phyloP scores from a whole-genome alignment of 2,888 invertebrate species.

The Lissonota sp. region DNA sequence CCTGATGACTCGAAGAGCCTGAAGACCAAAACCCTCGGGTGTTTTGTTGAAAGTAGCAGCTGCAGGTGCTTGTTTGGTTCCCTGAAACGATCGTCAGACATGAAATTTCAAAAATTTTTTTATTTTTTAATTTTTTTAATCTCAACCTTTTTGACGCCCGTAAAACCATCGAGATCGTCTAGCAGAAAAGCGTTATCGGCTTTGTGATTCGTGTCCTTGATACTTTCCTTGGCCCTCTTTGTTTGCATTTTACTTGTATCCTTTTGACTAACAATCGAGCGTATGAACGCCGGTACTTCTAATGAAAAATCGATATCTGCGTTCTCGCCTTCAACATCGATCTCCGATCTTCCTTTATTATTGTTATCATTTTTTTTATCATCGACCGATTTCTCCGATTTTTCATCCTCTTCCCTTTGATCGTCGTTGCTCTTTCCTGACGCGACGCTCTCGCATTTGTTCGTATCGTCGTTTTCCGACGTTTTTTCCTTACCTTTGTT shows the following conservation, averaged over 20 bases:
- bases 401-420: not conserved
- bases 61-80: constrained; percentile 35
- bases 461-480: not conserved
- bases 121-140: not conserved
- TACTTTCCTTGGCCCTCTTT: constrained; percentile 9
- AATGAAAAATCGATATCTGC: constrained; percentile 44
- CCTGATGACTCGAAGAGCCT: constrained; percentile 52
- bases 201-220: constrained; percentile 5
- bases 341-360: not conserved
- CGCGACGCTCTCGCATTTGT: not conserved
- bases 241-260: constrained; percentile 35
- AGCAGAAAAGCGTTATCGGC: not conserved
- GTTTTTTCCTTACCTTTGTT: constrained; percentile 24
- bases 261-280: constrained; percentile 50
- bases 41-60: constrained; percentile 44
- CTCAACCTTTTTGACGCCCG: constrained; percentile 49
- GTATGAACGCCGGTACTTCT: constrained; percentile 51
- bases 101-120: not conserved
- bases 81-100: constrained; percentile 29
- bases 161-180: constrained; percentile 37
- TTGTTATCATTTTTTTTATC: not conserved
- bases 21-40: constrained; percentile 57
- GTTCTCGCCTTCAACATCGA: not conserved
- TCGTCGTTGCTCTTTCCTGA: not conserved
- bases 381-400: constrained; percentile 7